A percentile compares a stretch with the other conserved stretches of the same genome.
phyloP scores from a whole-genome alignment of 2,113 vertebrate species.

The Antechinus flavipes region DNA sequence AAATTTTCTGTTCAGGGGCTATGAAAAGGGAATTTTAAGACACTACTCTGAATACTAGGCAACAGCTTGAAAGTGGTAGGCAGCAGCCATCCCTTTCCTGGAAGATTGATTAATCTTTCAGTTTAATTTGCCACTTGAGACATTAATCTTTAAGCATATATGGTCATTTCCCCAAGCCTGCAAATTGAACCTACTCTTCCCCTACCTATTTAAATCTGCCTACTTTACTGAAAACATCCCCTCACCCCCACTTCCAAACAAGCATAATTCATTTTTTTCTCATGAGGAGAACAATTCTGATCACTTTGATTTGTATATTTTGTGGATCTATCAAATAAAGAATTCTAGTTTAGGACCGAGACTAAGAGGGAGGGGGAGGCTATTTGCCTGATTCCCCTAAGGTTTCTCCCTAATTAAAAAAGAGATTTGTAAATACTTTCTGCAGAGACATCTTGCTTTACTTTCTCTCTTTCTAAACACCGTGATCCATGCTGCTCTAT shows the following conservation, averaged over 20 bases:
- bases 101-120: background rate
- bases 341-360: background rate
- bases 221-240: background rate
- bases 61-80: background rate
- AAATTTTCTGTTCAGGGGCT: background rate
- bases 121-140: background rate
- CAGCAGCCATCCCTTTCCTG: background rate
- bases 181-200: background rate
- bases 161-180: background rate
- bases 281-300: background rate
- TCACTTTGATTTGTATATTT: background rate
- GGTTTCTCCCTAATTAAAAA: background rate
- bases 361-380: background rate
- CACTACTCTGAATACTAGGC: background rate
- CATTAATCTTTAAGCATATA: background rate
- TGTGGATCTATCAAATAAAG: background rate
- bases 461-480: background rate
- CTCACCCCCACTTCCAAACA: background rate
- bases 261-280: background rate
- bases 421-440: background rate
- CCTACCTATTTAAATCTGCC: background rate
- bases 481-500: conserved; percentile 4
- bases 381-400: background rate
- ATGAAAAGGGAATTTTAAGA: background rate
- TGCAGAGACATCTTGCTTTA: background rate